Conservation (phyloP, 2,797 vertebrate species). For the Sciurus vulgaris region DNA sequence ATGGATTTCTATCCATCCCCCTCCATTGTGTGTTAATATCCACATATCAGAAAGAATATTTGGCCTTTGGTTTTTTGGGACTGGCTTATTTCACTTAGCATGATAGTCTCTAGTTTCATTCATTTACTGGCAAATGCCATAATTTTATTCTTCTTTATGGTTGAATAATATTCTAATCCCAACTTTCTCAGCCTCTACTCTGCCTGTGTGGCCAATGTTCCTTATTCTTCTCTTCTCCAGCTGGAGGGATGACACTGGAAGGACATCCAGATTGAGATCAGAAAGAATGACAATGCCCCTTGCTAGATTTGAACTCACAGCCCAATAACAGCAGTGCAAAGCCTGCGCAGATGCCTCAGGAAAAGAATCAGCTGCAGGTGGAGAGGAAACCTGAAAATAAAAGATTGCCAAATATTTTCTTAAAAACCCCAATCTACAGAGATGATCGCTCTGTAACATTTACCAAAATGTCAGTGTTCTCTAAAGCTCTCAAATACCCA, state of each 20-base stretch:
- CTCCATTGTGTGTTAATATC: no score
- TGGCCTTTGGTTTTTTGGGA: no score
- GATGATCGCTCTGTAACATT: constrained; percentile 75
- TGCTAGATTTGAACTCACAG: constrained; percentile 1
- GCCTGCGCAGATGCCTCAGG: background rate
- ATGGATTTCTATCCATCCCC: no score
- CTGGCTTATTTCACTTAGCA: no score
- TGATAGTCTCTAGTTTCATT: no score
- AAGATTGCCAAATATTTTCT: constrained; percentile 75
- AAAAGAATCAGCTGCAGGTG: constrained; percentile 67
- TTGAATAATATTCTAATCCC: background rate
- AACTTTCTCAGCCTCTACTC: background rate
- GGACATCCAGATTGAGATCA: background rate
- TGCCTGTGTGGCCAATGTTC: background rate
- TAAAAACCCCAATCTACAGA: constrained; percentile 75
- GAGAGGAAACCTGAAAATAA: constrained; percentile 72
- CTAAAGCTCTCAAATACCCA: constrained; percentile 81
- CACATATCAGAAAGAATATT: no score
- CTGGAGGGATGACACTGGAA: background rate
- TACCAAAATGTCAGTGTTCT: constrained; percentile 80
- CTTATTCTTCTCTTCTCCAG: background rate
- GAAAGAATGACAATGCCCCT: background rate
- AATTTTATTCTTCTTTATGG: no score
- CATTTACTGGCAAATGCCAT: no score
- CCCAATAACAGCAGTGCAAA: constrained; percentile 29